Conservation (phyloP, 2,888 invertebrate species). For the Idaea dimidiata region DNA sequence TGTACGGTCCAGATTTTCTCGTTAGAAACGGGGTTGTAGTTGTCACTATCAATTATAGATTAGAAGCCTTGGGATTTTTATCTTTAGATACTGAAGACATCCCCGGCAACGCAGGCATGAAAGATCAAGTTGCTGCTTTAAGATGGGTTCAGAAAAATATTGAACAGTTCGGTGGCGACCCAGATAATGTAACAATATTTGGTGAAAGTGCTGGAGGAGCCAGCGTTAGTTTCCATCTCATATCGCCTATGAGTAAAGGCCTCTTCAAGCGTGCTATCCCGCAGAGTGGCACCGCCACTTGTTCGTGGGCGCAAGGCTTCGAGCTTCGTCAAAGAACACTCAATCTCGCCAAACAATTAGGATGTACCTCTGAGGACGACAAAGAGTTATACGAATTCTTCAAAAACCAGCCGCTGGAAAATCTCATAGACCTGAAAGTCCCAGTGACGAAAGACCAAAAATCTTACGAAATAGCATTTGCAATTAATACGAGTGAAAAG, state of each 20-base stretch:
- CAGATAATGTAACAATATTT: conserved; percentile 41
- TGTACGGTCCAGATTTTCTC: conserved; percentile 77
- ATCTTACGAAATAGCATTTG: conserved; percentile 23
- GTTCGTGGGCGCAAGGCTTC: conserved; percentile 70
- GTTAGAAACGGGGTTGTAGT: conserved; percentile 72
- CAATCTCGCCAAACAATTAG: conserved; percentile 33
- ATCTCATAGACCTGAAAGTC: conserved; percentile 20
- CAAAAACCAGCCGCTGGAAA: conserved; percentile 28
- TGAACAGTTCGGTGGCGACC: conserved; percentile 46
- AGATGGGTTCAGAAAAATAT: conserved; percentile 51
- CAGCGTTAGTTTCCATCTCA: conserved; percentile 32
- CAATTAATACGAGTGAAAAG: conserved; percentile 34
- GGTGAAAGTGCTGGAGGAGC: conserved; percentile 34
- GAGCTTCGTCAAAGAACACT: conserved; percentile 68
- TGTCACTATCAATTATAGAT: conserved; percentile 79
- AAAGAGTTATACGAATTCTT: conserved; percentile 35
- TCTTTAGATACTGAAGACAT: conserved; percentile 72
- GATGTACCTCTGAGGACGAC: conserved; percentile 32
- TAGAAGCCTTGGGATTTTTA: conserved; percentile 77
- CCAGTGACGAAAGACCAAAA: conserved; percentile 25
- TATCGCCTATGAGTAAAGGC: conserved; percentile 57
- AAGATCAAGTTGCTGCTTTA: conserved; percentile 53
- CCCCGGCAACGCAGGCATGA: conserved; percentile 81
- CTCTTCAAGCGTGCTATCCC: conserved; percentile 73
- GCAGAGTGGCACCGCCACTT: conserved; percentile 83